phyloP scores from a whole-genome alignment of 2,113 vertebrate species.

The Paraplagusia blochii region DNA sequence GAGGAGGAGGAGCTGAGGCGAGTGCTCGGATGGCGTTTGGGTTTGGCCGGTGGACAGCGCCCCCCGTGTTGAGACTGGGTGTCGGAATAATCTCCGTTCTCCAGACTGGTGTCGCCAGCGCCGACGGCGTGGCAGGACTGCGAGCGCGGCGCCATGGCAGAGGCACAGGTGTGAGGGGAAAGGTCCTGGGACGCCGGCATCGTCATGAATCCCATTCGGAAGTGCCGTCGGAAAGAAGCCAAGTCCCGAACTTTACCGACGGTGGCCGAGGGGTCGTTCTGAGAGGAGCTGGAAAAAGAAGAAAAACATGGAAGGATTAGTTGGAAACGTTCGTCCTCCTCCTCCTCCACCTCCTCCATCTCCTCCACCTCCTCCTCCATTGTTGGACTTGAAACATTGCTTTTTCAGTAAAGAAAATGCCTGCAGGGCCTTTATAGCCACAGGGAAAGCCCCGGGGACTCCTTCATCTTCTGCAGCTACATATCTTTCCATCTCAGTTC shows the following conservation, averaged over 20 bases:
- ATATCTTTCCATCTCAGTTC: constrained; percentile 47
- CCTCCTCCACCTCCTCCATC: constrained; percentile 31
- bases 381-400: constrained; percentile 41
- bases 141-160: constrained; percentile 88
- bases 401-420: constrained; percentile 44
- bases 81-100: constrained; percentile 78
- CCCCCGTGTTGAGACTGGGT: constrained; percentile 69
- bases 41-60: constrained; percentile 84
- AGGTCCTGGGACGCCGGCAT: constrained; percentile 94
- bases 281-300: constrained; percentile 58
- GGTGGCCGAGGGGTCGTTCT: constrained; percentile 75
- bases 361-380: constrained; percentile 32
- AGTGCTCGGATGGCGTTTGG: constrained; percentile 88
- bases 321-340: constrained; percentile 29
- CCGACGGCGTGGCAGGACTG: constrained; percentile 91
- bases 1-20: constrained; percentile 81
- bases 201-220: constrained; percentile 94
- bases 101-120: constrained; percentile 77
- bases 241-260: constrained; percentile 83
- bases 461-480: constrained; percentile 32
- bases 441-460: constrained; percentile 45
- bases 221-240: constrained; percentile 87
- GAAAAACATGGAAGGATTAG: constrained; percentile 12
- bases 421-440: constrained; percentile 34
- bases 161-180: constrained; percentile 85